Base-by-base conservation (phyloP, 2,888 invertebrate species). In the Pseudococcus jackbeardsleyi region DNA sequence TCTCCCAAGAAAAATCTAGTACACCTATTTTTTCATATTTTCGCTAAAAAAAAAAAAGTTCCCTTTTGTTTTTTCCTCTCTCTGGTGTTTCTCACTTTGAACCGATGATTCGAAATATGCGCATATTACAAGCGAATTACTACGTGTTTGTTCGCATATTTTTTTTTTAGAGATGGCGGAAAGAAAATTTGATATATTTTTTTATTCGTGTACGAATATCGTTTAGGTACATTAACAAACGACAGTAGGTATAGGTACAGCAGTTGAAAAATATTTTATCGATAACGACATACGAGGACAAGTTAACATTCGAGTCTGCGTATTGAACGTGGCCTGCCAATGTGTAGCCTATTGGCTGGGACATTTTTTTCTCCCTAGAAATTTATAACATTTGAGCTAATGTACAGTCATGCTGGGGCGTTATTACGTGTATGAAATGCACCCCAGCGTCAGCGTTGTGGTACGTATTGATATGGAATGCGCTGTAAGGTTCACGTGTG, bases 261-360 rank as follows among this genome's bases (percentile, higher is more conserved):
- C 39, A 17, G 26, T 77, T 26, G 39, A 77, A 77, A 77, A 77
- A 50, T 77, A 77, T 77, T 77, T 39, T 15, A 77, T 77, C 77
- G 77, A 77, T 77, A 77, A 77, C 39, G 77, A 77, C 77, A 22
- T 64, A 64, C 64, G 64, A 39, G 77, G 77, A 77, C 77, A 77
- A 39, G 26, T 26, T 77, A 12, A 17, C 15, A 26, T 77, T 77
- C 15, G 77, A 77, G 77, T 77, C 22, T 77, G 77, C 77, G 77
- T 77, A 39, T 17, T 77, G 15, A 17, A 50, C 50, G 12, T 77
- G 77, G 15, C 39, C 50, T 50, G 17, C 50, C 50, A 50, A 50
- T 50, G 50, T 17, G 15, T 17, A 50, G 50, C 50, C 50, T 50
- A 33, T 33, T 77, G 77, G 77, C 77, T 77, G 77, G 77, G 12